Conservation (phyloP, 2,113 vertebrate genomes). For the Tragelaphus buxtoni region DNA sequence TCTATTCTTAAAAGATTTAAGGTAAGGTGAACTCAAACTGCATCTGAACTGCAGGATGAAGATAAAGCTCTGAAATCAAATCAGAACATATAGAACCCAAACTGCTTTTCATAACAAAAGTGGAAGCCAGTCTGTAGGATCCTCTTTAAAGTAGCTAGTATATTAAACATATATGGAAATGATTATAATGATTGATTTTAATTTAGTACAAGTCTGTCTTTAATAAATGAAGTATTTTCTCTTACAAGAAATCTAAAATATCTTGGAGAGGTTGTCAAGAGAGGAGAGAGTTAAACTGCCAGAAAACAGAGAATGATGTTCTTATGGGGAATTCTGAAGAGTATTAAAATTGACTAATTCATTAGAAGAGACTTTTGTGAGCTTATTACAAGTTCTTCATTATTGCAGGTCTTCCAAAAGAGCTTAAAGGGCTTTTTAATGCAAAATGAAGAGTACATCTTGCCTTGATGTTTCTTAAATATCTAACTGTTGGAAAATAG, state of each 20-base stretch:
- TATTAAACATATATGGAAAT: neutral
- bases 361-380: conserved; percentile 73
- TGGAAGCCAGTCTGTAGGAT: neutral
- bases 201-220: conserved; percentile 53
- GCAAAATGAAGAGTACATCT: conserved; percentile 60
- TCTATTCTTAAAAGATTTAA: conserved; percentile 45
- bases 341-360: conserved; percentile 76
- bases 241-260: conserved; percentile 51
- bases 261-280: conserved; percentile 64
- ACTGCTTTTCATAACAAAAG: conserved; percentile 45
- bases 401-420: conserved; percentile 59
- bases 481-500: conserved; percentile 52
- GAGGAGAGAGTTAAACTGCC: conserved; percentile 62
- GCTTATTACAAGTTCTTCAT: conserved; percentile 70
- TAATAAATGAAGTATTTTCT: conserved; percentile 58
- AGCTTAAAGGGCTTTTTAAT: conserved; percentile 60
- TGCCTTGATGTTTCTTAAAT: conserved; percentile 67
- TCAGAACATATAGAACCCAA: neutral
- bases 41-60: conserved; percentile 5
- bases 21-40: neutral
- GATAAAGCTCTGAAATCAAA: conserved; percentile 22
- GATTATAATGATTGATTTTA: conserved; percentile 54
- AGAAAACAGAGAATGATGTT: conserved; percentile 38
- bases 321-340: conserved; percentile 67
- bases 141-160: conserved; percentile 12